phyloP scores from a whole-genome alignment of 2,113 vertebrate species.

The Pituophis catenifer region DNA sequence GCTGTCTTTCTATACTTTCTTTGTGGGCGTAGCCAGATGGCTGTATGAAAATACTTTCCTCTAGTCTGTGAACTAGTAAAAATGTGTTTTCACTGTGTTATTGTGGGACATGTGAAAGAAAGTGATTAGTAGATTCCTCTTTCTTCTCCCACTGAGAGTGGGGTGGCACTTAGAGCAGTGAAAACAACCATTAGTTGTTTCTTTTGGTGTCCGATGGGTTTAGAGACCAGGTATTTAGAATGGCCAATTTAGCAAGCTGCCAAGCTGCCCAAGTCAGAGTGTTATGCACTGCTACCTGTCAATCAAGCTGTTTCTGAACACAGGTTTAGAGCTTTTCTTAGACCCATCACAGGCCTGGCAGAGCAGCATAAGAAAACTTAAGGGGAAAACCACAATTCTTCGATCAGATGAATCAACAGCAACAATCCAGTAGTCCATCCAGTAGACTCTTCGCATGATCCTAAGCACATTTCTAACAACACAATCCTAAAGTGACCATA shows the following conservation, averaged over 20 bases:
- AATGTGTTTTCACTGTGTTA: neutral
- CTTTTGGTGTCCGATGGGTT: neutral
- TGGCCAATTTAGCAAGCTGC: neutral
- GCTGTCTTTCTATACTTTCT: neutral
- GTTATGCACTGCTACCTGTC: neutral
- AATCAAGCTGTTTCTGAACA: neutral
- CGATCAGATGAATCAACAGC: neutral
- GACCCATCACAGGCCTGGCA: neutral
- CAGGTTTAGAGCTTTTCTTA: neutral
- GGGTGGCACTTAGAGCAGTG: neutral
- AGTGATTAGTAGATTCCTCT: neutral
- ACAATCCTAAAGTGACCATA: neutral
- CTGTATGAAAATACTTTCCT: neutral
- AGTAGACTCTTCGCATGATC: neutral
- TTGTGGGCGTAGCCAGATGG: neutral
- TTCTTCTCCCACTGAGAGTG: neutral
- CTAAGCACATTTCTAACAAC: neutral
- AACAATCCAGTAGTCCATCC: neutral
- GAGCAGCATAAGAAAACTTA: neutral
- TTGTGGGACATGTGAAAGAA: neutral
- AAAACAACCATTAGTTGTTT: neutral
- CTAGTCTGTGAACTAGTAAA: neutral
- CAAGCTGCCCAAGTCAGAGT: neutral
- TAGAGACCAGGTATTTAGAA: neutral
- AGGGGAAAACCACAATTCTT: neutral